These are phyloP conservation scores for Piliocolobus tephrosceles DNA, from an alignment of 2,113 vertebrate species.

Conservation along the genomic window DNA sequence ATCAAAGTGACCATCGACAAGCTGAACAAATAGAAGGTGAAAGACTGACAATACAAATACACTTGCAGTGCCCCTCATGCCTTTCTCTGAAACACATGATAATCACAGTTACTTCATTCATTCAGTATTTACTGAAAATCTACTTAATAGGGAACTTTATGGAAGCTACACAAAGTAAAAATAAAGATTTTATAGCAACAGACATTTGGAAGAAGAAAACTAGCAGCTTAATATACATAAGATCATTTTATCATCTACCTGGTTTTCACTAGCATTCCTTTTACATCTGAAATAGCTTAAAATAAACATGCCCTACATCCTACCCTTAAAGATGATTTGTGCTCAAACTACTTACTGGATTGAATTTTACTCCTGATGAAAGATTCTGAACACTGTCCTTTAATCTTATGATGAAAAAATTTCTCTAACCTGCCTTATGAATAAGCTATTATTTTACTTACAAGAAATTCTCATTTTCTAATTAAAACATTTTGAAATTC, in stretches of 20 bases:
- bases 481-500: conserved; percentile 33
- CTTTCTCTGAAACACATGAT: background rate
- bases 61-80: background rate
- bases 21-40: conserved; percentile 82
- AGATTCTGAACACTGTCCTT: background rate
- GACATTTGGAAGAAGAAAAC: conserved; percentile 22
- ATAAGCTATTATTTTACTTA: background rate
- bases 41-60: background rate
- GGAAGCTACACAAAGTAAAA: background rate
- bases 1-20: conserved; percentile 97
- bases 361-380: background rate
- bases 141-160: background rate
- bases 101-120: background rate
- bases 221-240: background rate
- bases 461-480: background rate
- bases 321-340: background rate
- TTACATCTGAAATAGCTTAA: background rate
- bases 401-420: background rate
- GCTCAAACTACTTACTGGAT: background rate
- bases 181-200: conserved; percentile 26
- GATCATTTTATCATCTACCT: background rate
- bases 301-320: background rate
- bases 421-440: background rate
- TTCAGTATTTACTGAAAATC: background rate
- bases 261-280: background rate